phyloP scores from a whole-genome alignment of 2,797 vertebrate genomes.

The Sebastes paucispinis region DNA sequence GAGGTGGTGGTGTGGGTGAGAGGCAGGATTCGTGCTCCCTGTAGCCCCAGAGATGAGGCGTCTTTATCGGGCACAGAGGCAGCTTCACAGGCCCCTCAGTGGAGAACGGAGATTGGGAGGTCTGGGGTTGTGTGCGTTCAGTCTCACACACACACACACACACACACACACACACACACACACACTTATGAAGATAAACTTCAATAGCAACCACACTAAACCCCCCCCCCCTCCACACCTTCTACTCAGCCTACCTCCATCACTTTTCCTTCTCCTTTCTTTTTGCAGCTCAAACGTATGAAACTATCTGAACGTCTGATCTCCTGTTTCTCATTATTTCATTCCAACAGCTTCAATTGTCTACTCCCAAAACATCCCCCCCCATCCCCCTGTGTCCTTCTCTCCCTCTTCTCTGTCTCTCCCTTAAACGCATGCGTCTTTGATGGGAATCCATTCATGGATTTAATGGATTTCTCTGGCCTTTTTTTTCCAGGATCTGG shows the following conservation, averaged over 20 bases:
- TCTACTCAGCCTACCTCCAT: constrained; percentile 60
- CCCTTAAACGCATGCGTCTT: constrained; percentile 75
- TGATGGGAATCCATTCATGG: constrained; percentile 85
- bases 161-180: constrained; percentile 28
- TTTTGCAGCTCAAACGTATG: constrained; percentile 65
- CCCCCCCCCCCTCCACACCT: constrained; percentile 33
- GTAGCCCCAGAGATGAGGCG: constrained; percentile 68
- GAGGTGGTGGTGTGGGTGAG: constrained; percentile 51
- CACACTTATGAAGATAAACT: constrained; percentile 67
- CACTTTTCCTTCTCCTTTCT: constrained; percentile 49
- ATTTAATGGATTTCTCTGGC: constrained; percentile 85
- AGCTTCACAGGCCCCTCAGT: constrained; percentile 78
- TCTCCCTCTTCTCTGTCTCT: constrained; percentile 50
- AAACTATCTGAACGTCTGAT: constrained; percentile 75
- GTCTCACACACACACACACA: constrained; percentile 29
- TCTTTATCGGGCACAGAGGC: constrained; percentile 78
- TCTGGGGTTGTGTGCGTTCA: constrained; percentile 53
- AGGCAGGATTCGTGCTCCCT: constrained; percentile 59
- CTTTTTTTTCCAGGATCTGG: constrained; percentile 79
- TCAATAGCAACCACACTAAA: constrained; percentile 67
- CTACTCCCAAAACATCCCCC: constrained; percentile 60
- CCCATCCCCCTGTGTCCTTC: constrained; percentile 33
- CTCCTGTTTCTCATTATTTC: constrained; percentile 82
- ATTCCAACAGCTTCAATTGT: constrained; percentile 69
- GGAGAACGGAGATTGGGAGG: constrained; percentile 80